Evolutionary conservation across 2,888 invertebrate species (phyloP), one percentile per base, ranked within the genome.

Genomic region (Chymomyza procnemis): DNA sequence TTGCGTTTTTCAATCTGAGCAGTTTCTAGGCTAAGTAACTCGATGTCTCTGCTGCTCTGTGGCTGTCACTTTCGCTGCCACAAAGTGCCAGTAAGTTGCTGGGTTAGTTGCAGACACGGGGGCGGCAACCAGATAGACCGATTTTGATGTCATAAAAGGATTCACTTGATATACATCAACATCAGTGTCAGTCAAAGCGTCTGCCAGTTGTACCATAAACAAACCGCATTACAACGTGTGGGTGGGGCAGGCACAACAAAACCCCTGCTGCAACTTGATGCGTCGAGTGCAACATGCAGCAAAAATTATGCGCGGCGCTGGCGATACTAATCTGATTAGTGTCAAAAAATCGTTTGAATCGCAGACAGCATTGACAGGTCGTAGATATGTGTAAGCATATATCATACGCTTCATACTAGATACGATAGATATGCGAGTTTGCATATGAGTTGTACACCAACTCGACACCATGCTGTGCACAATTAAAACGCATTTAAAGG

Each of bases 101-200:
- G 9, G 34, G 9, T 41, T 9, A 12, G 34, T 41, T 41, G 12
- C 34, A 41, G 55, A 50, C 46, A 56, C 30, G 26, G 50, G 61
- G 62, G 60, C 60, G 26, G 26, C 26, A 26, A 26, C 26, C 26
- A 26, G 26, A 26, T 8, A 26, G 26, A 8, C 47, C 16, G 48
- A 58, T 67, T 78, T 71, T 78, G 88, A 87, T 87, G 88, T 88
- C 86, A 87, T 89, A 89, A 90, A 90, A 89, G 90, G 90, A 89
- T 89, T 90, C 89, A 89, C 89, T 90, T 90, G 89, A 90, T 90
- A 89, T 89, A 88, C 89, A 89, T 89, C 89, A 89, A 88, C 90
- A 88, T 90, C 90, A 89, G 85, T 88, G 88, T 88, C 88, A 89
- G 88, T 86, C 88, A 87, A 80, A 79, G 79, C 80, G 86, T 82